phyloP scores from a whole-genome alignment of 1,140 invertebrate genomes.

The Hetaerina americana region DNA sequence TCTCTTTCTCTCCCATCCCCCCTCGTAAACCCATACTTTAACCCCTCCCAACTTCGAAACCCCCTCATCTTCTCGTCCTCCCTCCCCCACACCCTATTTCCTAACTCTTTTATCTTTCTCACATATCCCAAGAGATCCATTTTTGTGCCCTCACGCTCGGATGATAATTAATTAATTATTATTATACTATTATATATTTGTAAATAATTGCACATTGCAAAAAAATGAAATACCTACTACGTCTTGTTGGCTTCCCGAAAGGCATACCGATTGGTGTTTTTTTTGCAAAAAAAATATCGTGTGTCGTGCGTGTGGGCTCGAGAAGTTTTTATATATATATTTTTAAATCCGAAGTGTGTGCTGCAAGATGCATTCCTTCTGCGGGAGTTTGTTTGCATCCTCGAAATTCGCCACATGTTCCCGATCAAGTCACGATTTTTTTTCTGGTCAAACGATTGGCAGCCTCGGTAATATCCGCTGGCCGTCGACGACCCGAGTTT shows the following conservation, averaged over 20 bases:
- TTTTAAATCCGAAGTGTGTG: too few relatives aligned
- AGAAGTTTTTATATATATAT: too few relatives aligned
- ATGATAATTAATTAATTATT: not conserved
- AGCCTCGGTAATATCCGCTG: not conserved
- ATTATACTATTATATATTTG: constrained; percentile 1
- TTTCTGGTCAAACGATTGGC: not conserved
- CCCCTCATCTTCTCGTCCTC: not conserved
- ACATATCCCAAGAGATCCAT: too few relatives aligned
- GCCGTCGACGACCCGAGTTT: not conserved
- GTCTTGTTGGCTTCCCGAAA: not conserved
- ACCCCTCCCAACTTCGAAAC: not conserved
- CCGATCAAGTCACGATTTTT: too few relatives aligned
- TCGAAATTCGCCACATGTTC: too few relatives aligned
- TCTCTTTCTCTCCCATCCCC: not conserved
- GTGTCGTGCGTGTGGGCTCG: too few relatives aligned
- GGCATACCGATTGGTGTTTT: not conserved
- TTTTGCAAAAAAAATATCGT: too few relatives aligned
- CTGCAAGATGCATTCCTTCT: too few relatives aligned
- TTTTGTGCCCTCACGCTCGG: not conserved
- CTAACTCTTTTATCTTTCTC: not conserved
- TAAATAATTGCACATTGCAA: not conserved
- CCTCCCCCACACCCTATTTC: not conserved
- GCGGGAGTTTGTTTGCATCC: too few relatives aligned
- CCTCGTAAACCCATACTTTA: not conserved
- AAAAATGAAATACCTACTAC: not conserved